Conservation (phyloP, 30 jellyfish, hydroid and myxozoan genomes). For the Rhopilema esculentum region DNA sequence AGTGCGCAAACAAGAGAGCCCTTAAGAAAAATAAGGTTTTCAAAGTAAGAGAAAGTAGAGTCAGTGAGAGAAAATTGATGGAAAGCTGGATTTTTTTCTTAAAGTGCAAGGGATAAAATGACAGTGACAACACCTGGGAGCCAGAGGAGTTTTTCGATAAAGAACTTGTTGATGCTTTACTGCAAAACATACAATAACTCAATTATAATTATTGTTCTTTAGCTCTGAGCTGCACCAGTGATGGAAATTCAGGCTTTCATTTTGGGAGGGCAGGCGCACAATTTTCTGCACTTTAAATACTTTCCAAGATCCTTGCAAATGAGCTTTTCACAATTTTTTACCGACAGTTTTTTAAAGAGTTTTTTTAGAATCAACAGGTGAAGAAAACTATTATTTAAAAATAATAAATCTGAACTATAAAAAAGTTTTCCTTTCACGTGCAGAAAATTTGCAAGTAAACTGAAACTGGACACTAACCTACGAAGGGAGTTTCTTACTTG, state of each 20-base stretch:
- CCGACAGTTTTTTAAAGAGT: not conserved
- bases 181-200: conserved; percentile 10
- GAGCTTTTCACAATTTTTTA: not conserved
- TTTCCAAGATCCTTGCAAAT: not conserved
- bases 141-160: conserved; percentile 72
- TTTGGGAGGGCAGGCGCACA: too few species aligned
- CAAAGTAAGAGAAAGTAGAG: not conserved
- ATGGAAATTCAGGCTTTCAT: too few species aligned
- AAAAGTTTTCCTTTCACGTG: not conserved
- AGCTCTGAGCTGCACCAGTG: too few species aligned
- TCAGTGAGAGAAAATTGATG: conserved; percentile 12
- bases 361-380: not conserved
- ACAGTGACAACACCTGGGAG: conserved; percentile 81
- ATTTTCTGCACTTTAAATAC: too few species aligned
- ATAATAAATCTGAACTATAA: not conserved
- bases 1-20: not conserved
- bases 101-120: conserved; percentile 75
- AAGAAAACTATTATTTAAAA: not conserved
- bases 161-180: conserved; percentile 3
- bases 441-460: too few species aligned
- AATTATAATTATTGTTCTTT: not conserved
- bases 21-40: not conserved
- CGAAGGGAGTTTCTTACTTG: not conserved
- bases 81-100: conserved; percentile 52
- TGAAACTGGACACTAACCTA: not conserved